Percentiles rank a stretch among this genome's conserved stretches.
These are phyloP conservation scores for Lacerta agilis DNA, from an alignment of 2,797 vertebrate species.

Conservation along the genomic window DNA sequence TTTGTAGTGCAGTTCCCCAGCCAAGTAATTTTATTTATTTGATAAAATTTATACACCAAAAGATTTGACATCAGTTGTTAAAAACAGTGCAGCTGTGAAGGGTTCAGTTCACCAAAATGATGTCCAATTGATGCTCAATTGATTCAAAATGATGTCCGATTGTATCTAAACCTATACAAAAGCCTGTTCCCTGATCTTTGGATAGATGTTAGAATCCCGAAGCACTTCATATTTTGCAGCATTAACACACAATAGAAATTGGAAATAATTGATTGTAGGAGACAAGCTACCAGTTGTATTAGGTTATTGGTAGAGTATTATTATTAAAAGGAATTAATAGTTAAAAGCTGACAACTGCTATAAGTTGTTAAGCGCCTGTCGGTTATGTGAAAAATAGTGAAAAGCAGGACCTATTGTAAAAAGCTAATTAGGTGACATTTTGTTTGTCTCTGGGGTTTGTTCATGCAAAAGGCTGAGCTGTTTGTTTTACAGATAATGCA, in stretches of 20 bases:
- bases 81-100: too few species aligned
- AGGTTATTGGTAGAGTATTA: slow-evolving; percentile 5
- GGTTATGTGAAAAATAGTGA: slow-evolving; percentile 34
- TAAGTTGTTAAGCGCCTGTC: slow-evolving; percentile 21
- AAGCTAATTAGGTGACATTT: slow-evolving; percentile 45
- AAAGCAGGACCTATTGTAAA: slow-evolving; percentile 38
- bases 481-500: slow-evolving; percentile 50
- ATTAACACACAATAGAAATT: too few species aligned
- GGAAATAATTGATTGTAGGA: slow-evolving; percentile 11
- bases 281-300: slow-evolving; percentile 22
- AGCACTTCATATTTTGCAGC: too few species aligned
- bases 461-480: slow-evolving; percentile 45
- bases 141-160: too few species aligned
- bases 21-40: too few species aligned
- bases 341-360: slow-evolving; percentile 20
- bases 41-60: too few species aligned
- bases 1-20: too few species aligned
- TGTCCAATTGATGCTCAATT: too few species aligned
- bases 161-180: too few species aligned
- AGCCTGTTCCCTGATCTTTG: too few species aligned
- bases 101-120: too few species aligned
- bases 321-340: slow-evolving; percentile 28
- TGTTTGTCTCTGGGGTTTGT: slow-evolving; percentile 15
- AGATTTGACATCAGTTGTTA: background rate
- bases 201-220: too few species aligned